Evolutionary conservation across 2,113 vertebrate species (phyloP).

Genomic region (Podarcis raffonei): DNA sequence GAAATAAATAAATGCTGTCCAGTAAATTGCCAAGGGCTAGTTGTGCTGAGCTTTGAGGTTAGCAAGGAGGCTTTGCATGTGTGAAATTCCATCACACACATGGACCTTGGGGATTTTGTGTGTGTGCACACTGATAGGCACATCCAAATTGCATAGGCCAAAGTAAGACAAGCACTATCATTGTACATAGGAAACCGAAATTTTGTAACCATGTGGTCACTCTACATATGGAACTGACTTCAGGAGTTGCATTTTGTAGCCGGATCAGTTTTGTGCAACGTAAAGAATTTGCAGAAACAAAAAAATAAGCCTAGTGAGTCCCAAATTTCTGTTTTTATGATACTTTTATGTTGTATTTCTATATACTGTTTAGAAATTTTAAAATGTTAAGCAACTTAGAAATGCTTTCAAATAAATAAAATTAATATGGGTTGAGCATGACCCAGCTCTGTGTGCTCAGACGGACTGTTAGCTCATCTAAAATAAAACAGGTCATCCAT

Average conservation of each 20-base stretch:
- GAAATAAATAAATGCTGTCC: neutral
- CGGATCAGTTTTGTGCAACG: neutral
- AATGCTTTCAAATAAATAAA: too few relatives aligned
- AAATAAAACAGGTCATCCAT: too few relatives aligned
- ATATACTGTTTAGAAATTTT: too few relatives aligned
- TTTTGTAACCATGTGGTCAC: neutral
- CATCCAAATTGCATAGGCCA: neutral
- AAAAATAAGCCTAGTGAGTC: neutral
- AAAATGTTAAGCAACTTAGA: too few relatives aligned
- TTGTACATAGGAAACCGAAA: too few relatives aligned
- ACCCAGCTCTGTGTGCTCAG: too few relatives aligned
- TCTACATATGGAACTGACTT: neutral
- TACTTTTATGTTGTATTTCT: too few relatives aligned
- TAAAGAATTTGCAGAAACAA: neutral
- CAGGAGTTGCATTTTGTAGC: neutral
- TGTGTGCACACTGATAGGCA: too few relatives aligned
- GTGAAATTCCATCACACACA: neutral
- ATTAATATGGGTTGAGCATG: too few relatives aligned
- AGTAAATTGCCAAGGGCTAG: slow-evolving; percentile 25
- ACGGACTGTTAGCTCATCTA: too few relatives aligned
- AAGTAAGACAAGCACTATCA: neutral
- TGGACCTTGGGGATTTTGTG: neutral
- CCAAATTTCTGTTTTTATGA: too few relatives aligned
- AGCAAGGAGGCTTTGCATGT: neutral
- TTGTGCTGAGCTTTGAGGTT: neutral